phyloP scores from a whole-genome alignment of 2,888 invertebrate species.

The Rutpela maculata region DNA sequence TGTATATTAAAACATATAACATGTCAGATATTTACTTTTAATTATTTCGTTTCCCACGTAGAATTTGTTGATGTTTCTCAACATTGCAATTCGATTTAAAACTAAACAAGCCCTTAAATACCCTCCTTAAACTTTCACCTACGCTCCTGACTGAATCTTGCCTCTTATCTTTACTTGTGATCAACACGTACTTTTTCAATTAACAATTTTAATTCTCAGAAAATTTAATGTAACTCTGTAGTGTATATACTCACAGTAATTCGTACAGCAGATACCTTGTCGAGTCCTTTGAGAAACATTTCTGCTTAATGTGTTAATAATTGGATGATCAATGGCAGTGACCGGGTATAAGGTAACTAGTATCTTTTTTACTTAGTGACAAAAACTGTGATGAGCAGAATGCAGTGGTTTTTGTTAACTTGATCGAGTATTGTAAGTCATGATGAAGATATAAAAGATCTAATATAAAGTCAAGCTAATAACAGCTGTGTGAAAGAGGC shows the following conservation, averaged over 20 bases:
- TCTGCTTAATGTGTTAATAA: conserved; percentile 27
- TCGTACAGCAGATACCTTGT: conserved; percentile 2
- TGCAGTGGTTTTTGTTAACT: background rate
- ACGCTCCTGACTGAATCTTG: background rate
- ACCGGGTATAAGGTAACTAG: background rate
- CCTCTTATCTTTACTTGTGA: background rate
- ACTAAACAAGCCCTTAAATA: background rate
- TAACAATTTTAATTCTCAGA: conserved; percentile 23
- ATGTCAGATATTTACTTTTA: no score
- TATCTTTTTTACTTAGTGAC: background rate
- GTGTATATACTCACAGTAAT: background rate
- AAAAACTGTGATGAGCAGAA: conserved; percentile 7
- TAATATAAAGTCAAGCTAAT: no score
- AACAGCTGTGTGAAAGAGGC: no score
- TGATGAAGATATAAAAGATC: no score
- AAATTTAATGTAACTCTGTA: conserved; percentile 5
- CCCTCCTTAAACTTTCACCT: background rate
- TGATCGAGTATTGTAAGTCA: background rate
- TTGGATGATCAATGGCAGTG: conserved; percentile 3
- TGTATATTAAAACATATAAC: no score
- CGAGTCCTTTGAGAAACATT: background rate
- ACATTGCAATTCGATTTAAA: background rate
- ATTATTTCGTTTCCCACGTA: no score
- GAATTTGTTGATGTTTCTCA: no score
- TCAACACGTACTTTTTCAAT: conserved; percentile 29